Base-by-base conservation (phyloP, 2,797 vertebrate species). In the Sebastes itinus region DNA sequence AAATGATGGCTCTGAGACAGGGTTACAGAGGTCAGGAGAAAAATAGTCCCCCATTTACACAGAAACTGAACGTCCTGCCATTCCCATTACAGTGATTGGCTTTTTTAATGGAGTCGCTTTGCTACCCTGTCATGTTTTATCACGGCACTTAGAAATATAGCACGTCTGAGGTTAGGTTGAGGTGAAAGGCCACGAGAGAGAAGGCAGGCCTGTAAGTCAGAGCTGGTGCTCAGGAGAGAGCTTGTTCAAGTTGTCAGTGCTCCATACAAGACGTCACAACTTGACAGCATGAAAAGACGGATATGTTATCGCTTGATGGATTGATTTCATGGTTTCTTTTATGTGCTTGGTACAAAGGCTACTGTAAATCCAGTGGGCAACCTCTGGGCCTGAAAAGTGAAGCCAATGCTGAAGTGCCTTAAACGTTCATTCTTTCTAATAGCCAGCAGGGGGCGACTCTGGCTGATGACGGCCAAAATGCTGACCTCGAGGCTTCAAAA, bases 61-160 rank as follows among this genome's bases (percentile, higher is more conserved):
- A 78, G 62, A 81, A 88, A 81, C 75, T 42, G 27, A 72, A 42
- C n/a, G 3, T 84, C 62, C 59, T 75, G 72, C 69, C 66, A 77
- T 55, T 69, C 42, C 83, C 77, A 88, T 92, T 89, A 85, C 23
- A 68, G 75, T 87, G 83, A 90, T 85, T 85, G 42, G 8, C 6
- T 80, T 89, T 88, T 79, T 89, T 87, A 74, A 88, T 84, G 46
- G 72, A 79, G 56, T 72, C 7, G 18, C 72, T 87, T 83, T 85
- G 67, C 56, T 73, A 52, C 62, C 46, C 63, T 72, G 71, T 81
- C 68, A 66, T 80, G 77, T 90, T 92, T 93, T 80, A 90, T 87
- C 59, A 38, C 69, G 1, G 10, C 60, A 35, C 42, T 86, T 80
- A 55, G 78, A 82, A 81, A 56, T 33, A 75, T n/a, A 35, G 27